A percentile compares a stretch with the other conserved stretches of the same genome.
phyloP scores from a whole-genome alignment of 2,797 vertebrate species.

The Spondyliosoma cantharus region DNA sequence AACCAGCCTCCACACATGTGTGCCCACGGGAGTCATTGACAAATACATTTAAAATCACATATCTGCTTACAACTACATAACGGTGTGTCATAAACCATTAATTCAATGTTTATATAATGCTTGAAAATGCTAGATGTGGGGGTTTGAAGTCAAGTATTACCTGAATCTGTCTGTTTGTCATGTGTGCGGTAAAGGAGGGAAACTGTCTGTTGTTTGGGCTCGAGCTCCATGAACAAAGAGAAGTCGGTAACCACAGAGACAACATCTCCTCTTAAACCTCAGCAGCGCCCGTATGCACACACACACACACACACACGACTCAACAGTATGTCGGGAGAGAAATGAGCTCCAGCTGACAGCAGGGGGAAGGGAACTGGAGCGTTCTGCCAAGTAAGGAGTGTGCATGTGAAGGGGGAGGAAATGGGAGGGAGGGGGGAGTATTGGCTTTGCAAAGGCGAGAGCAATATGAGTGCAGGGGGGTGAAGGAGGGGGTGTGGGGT shows the following conservation, averaged over 20 bases:
- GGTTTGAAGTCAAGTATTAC: constrained; percentile 38
- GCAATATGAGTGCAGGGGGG: constrained; percentile 65
- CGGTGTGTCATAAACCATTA: constrained; percentile 24
- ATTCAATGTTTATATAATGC: background rate
- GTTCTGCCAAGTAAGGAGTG: constrained; percentile 74
- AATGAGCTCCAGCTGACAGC: constrained; percentile 79
- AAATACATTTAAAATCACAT: background rate
- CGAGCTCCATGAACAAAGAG: constrained; percentile 63
- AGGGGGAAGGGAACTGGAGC: constrained; percentile 69
- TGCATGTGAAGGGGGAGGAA: constrained; percentile 52
- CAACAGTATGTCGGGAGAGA: constrained; percentile 68
- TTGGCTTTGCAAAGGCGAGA: constrained; percentile 69
- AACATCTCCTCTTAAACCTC: constrained; percentile 64
- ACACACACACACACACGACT: constrained; percentile 32
- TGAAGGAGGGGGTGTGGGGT: constrained; percentile 50
- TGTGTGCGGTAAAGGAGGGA: constrained; percentile 28
- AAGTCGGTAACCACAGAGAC: constrained; percentile 72
- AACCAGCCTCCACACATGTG: background rate
- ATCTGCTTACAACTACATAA: constrained; percentile 5
- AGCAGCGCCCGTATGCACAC: constrained; percentile 36
- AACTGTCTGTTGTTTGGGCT: constrained; percentile 66
- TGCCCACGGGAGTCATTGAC: background rate
- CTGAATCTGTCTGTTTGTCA: constrained; percentile 40
- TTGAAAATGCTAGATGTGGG: constrained; percentile 17
- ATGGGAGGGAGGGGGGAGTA: constrained; percentile 43